These are phyloP conservation scores for Drosophila nigricruria DNA, from an alignment of 2,888 invertebrate species.

Conservation along the genomic window DNA sequence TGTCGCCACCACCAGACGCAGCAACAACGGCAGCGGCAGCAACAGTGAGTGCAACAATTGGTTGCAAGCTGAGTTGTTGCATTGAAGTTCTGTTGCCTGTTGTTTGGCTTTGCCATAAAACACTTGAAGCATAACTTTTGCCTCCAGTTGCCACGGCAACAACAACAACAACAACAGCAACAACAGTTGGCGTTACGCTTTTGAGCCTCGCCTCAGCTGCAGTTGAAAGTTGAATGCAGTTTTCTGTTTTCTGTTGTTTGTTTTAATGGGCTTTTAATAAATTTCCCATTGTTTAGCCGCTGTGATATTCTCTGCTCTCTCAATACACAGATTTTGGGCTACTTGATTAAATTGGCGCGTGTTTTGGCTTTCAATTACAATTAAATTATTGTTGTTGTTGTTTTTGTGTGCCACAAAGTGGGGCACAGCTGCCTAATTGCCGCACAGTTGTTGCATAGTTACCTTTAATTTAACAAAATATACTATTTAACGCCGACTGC, in stretches of 20 bases:
- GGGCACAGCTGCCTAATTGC: slow-evolving; percentile 65
- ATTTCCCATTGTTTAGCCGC: slow-evolving; percentile 61
- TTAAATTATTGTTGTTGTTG: background rate
- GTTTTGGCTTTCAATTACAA: slow-evolving; percentile 45
- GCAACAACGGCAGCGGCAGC: background rate
- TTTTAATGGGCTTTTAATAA: slow-evolving; percentile 37
- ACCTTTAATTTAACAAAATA: slow-evolving; percentile 72
- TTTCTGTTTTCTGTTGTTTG: background rate
- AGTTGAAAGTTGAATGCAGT: slow-evolving; percentile 67
- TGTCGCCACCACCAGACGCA: slow-evolving; percentile 57
- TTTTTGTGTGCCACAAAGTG: slow-evolving; percentile 42
- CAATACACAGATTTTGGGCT: slow-evolving; percentile 25
- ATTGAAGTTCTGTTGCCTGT: slow-evolving; percentile 43
- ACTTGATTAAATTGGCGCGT: slow-evolving; percentile 61
- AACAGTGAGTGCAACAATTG: slow-evolving; percentile 68
- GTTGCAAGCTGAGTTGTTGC: slow-evolving; percentile 51
- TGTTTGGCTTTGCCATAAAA: slow-evolving; percentile 63
- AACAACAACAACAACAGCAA: slow-evolving; percentile 35
- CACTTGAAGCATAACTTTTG: slow-evolving; percentile 73
- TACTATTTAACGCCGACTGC: slow-evolving; percentile 46
- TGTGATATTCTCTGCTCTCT: slow-evolving; percentile 20
- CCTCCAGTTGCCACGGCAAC: slow-evolving; percentile 56
- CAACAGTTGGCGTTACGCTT: slow-evolving; percentile 63
- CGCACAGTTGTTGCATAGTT: slow-evolving; percentile 27
- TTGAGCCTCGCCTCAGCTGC: slow-evolving; percentile 41